Evolutionary conservation across 2,888 invertebrate species (phyloP).

Genomic region (Latheticus oryzae): DNA sequence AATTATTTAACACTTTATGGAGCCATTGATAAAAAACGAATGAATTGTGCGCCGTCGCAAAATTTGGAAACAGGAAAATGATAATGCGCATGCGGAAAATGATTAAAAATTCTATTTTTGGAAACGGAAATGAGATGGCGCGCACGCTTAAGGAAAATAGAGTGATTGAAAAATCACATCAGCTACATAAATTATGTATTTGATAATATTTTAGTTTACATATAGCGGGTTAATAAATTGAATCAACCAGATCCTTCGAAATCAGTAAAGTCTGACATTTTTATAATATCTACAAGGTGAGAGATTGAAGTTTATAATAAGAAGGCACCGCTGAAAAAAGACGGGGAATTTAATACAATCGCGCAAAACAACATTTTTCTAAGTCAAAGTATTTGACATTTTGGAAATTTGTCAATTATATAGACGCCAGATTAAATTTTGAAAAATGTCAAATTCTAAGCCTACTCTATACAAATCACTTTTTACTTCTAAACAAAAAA

Average conservation of each 20-base stretch:
- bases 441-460: too few relatives aligned
- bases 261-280: constrained; percentile 48
- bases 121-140: too few relatives aligned
- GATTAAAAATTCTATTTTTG: too few relatives aligned
- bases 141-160: too few relatives aligned
- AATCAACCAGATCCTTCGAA: constrained; percentile 35
- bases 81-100: constrained; percentile 5
- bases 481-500: constrained; percentile 16
- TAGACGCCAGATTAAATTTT: too few relatives aligned
- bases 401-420: too few relatives aligned
- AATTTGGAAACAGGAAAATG: neutral
- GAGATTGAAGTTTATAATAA: constrained; percentile 64
- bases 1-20: constrained; percentile 63
- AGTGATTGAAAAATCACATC: too few relatives aligned
- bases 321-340: constrained; percentile 68
- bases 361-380: constrained; percentile 52
- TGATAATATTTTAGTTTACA: constrained; percentile 57
- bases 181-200: constrained; percentile 60
- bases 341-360: constrained; percentile 63
- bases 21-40: constrained; percentile 48
- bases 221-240: constrained; percentile 52
- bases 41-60: constrained; percentile 32
- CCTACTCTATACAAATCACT: too few relatives aligned
- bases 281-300: constrained; percentile 61
- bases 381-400: too few relatives aligned